Evolutionary conservation across 2,113 vertebrate species (phyloP), one percentile per base, ranked within the genome.

Genomic region (Pteronura brasiliensis): DNA sequence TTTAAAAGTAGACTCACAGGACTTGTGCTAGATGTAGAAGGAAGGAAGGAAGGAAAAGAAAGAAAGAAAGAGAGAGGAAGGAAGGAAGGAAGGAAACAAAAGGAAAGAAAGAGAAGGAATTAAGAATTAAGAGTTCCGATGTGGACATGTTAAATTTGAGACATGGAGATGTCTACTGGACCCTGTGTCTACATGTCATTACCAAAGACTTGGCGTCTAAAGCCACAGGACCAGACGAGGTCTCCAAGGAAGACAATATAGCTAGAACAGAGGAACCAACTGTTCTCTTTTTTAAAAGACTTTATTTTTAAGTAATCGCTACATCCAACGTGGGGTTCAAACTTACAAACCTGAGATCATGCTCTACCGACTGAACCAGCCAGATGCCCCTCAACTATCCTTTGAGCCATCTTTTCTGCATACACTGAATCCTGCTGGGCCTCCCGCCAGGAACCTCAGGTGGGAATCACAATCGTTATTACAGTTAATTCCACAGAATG

Each of bases 401-500:
- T 67, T 52, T 27, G 71, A 72, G 57, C 10, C 49, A 93, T 67
- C 42, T 61, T 92, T 87, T 88, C 34, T 61, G 61, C 42, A 55
- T 14, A 88, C 39, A 47, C 59, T 89, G n/a, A 97, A 83, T 92
- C 20, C 39, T 76, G 49, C n/a, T 93, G 67, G 86, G 76, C 29
- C 74, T 89, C 90, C 82, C 61, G 61, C 17, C 47, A 92, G 72
- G 31, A 71, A 94, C 36, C 47, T 95, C 88, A 95, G 47, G 29
- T 55, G 49, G 81, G 27, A 94, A 96, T 91, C 49, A 52, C 49
- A 96, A 47, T 25, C 57, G 67, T 93, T 86, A 84, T 61, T 81
- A 74, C 1, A 12, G n/a, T 79, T 76, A 96, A 89, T 76, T 52
- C n/a, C 71, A 63, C 11, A 17, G 27, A 92, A 93, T 39, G 39